Evolutionary conservation across 1,140 invertebrate species (phyloP).

Genomic region (Hetaerina americana): DNA sequence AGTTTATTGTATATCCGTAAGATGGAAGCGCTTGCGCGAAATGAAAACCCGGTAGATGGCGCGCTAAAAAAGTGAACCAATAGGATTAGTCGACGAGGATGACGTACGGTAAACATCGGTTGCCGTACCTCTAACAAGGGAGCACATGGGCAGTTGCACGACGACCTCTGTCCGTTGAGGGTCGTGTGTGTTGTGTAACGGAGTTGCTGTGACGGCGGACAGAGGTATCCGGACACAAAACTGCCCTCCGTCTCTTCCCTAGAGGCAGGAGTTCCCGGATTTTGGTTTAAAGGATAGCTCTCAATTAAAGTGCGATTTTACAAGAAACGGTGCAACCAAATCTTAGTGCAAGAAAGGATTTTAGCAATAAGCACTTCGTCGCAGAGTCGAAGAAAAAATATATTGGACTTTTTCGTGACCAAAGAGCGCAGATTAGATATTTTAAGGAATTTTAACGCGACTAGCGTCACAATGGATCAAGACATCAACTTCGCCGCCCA

Average conservation of each 20-base stretch:
- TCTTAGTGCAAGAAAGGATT: no score
- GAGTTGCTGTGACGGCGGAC: not conserved
- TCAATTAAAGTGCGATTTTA: not conserved
- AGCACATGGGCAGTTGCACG: not conserved
- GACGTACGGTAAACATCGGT: not conserved
- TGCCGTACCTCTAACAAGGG: not conserved
- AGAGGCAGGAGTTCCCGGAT: not conserved
- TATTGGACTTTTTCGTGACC: no score
- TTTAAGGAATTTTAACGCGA: no score
- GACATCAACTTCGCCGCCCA: slow-evolving; percentile 44
- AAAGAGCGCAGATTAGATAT: no score
- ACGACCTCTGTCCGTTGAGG: not conserved
- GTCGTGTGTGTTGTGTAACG: not conserved
- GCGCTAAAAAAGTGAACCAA: not conserved
- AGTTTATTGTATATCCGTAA: not conserved
- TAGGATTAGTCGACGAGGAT: not conserved
- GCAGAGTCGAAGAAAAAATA: no score
- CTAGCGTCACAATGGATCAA: slow-evolving; percentile 22
- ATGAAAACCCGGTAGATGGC: not conserved
- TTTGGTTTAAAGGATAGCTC: not conserved
- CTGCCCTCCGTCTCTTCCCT: not conserved
- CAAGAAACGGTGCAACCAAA: not conserved
- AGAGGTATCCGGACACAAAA: not conserved
- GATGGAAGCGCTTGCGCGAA: not conserved
- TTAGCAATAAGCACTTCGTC: no score